Base-by-base conservation (phyloP, 2,888 invertebrate genomes). In the Drosophila flavopinicola region DNA sequence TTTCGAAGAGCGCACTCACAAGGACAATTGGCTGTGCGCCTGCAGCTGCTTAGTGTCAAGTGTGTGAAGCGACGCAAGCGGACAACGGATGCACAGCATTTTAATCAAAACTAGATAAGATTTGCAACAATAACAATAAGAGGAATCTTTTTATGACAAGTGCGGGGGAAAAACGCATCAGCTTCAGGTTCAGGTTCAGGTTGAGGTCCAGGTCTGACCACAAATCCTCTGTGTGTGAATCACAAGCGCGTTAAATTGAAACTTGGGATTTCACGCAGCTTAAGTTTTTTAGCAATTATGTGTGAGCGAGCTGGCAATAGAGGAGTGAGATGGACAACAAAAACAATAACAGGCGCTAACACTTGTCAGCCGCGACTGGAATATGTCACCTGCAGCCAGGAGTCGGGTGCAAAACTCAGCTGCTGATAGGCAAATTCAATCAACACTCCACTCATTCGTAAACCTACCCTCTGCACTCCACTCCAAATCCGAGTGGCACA, bases 211-310 rank as follows among this genome's bases (percentile, higher is more conserved):
- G 33, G 45, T 37, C 29, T 42, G 63, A 74, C 59, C 58, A 51
- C 63, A 75, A 75, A 67, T 75, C 59, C 75, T 17, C 25, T 52
- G 24, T 39, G 32, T 70, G 64, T 29, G 71, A 83, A 85, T 84
- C 91, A 91, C 66, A 86, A 88, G 74, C 85, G 91, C 90, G 91
- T 90, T 91, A 90, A 91, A 91, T 91, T 91, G 90, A 91, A 90
- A 90, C 88, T 79, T 86, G 86, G 91, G 91, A 90, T 91, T 91
- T 90, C 71, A 88, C 87, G 87, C 77, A 90, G 91, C 90, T 91
- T 91, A 88, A 85, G 87, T 89, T 89, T 88, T 88, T 89, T 89
- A 88, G 77, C 89, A 88, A 89, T 89, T 88, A 84, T 75, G 63
- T 39, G 39, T 30, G 54, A 61, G 27, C 42, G 54, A 25, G 44